A percentile compares a stretch with the other conserved stretches of the same genome.
These are phyloP conservation scores for Actinia tenebrosa DNA, from an alignment of 64 coral and sea anemone genomes.

Conservation along the genomic window DNA sequence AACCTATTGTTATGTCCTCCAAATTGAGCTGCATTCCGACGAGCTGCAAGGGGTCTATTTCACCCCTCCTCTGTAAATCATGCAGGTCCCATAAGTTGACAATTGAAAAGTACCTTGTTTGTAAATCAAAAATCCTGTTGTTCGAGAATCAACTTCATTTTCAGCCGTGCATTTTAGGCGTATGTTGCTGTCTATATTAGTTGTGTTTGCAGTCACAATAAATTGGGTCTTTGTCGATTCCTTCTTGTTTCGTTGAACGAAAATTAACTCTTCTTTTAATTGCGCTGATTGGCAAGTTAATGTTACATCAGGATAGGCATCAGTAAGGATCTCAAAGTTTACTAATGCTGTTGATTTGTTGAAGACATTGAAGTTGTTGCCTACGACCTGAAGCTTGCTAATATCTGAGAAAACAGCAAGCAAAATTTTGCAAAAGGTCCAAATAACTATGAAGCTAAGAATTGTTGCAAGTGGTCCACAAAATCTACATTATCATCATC, in stretches of 20 bases:
- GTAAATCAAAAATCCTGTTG: neutral
- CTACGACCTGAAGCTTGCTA: neutral
- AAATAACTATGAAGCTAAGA: too few relatives aligned
- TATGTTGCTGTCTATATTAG: neutral
- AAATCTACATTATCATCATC: too few relatives aligned
- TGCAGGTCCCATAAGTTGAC: too few relatives aligned
- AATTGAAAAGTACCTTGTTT: neutral
- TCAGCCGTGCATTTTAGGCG: neutral
- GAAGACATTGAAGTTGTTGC: neutral
- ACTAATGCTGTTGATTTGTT: neutral
- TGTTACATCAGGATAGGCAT: neutral
- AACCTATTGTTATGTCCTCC: too few relatives aligned
- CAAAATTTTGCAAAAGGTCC: too few relatives aligned
- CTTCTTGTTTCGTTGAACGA: neutral
- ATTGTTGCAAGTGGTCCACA: too few relatives aligned
- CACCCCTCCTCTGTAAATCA: too few relatives aligned
- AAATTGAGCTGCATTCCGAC: too few relatives aligned
- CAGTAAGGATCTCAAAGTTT: neutral
- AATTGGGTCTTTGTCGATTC: neutral
- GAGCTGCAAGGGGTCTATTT: too few relatives aligned
- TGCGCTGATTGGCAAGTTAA: neutral
- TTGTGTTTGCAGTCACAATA: neutral
- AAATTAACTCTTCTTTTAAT: neutral
- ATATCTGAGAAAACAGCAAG: neutral
- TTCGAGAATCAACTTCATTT: neutral